Conservation (phyloP, 2,113 vertebrate genomes). For the Bufo bufo region DNA sequence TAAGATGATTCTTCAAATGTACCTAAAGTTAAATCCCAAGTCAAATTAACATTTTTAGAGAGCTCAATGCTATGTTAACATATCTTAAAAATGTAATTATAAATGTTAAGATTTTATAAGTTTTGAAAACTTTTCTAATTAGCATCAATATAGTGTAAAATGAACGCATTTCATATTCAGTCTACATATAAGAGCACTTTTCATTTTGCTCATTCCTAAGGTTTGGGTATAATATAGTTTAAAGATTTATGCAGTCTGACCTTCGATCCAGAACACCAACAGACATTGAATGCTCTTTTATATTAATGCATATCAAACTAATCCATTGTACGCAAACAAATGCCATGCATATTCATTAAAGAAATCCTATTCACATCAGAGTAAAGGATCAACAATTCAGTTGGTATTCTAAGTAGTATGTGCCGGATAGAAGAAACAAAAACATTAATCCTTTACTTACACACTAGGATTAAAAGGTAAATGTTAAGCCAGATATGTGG, state of each 20-base stretch:
- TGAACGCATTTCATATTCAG: background rate
- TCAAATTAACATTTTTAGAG: background rate
- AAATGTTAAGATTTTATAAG: background rate
- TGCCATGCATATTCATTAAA: conserved; percentile 47
- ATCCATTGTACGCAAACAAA: conserved; percentile 44
- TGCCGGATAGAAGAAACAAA: conserved; percentile 35
- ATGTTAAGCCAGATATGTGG: conserved; percentile 29
- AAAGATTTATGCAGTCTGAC: conserved; percentile 42
- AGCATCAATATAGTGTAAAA: background rate
- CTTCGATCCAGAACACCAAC: conserved; percentile 35
- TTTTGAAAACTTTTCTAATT: conserved; percentile 4
- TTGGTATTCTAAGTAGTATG: conserved; percentile 39
- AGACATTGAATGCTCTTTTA: conserved; percentile 27
- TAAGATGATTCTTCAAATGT: background rate
- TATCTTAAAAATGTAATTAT: background rate
- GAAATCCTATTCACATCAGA: conserved; percentile 39
- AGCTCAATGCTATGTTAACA: background rate
- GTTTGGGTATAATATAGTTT: conserved; percentile 8
- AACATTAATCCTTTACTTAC: conserved; percentile 47
- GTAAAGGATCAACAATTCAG: conserved; percentile 46
- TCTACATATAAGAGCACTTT: background rate
- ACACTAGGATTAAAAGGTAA: conserved; percentile 40
- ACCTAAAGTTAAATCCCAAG: background rate
- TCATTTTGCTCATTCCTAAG: background rate
- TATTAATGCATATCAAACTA: conserved; percentile 49